phyloP scores from a whole-genome alignment of 2,888 invertebrate species.

The Dyspetes luteomarginatus region DNA sequence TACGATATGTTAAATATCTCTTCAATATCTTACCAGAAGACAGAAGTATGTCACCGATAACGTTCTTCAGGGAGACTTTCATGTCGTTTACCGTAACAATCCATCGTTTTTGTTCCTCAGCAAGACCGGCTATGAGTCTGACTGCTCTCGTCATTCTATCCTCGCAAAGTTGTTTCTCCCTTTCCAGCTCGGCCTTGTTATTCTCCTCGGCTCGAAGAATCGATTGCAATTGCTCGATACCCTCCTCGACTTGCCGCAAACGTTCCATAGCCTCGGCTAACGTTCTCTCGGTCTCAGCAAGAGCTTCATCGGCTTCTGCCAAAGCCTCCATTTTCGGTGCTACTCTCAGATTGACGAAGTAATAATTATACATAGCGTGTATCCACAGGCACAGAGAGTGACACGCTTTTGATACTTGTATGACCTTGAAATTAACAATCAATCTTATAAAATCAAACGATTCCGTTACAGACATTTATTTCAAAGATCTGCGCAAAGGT shows the following conservation, averaged over 20 bases:
- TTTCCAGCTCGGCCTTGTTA: slow-evolving; percentile 89
- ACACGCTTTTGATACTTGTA: slow-evolving; percentile 91
- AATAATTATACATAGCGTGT: slow-evolving; percentile 96
- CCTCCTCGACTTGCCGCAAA: slow-evolving; percentile 91
- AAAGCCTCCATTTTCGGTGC: slow-evolving; percentile 95
- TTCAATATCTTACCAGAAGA: slow-evolving; percentile 84
- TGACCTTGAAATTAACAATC: slow-evolving; percentile 64
- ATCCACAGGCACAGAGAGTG: slow-evolving; percentile 95
- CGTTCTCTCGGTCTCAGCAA: slow-evolving; percentile 87
- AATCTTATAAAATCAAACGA: background rate
- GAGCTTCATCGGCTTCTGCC: slow-evolving; percentile 88
- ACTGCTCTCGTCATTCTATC: slow-evolving; percentile 92
- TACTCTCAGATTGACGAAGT: slow-evolving; percentile 92
- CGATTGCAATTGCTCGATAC: slow-evolving; percentile 90
- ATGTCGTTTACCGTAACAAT: slow-evolving; percentile 87
- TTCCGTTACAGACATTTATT: background rate
- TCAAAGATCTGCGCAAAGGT: slow-evolving; percentile 2
- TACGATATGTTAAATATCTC: background rate
- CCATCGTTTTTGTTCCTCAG: slow-evolving; percentile 90
- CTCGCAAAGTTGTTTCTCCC: slow-evolving; percentile 90
- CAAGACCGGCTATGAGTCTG: slow-evolving; percentile 87
- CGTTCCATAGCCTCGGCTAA: slow-evolving; percentile 90
- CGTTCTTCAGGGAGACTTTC: slow-evolving; percentile 85
- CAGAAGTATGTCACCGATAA: slow-evolving; percentile 90
- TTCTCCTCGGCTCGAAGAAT: slow-evolving; percentile 90